Base-by-base conservation (phyloP, 2,113 vertebrate species). In the Osmerus eperlanus region DNA sequence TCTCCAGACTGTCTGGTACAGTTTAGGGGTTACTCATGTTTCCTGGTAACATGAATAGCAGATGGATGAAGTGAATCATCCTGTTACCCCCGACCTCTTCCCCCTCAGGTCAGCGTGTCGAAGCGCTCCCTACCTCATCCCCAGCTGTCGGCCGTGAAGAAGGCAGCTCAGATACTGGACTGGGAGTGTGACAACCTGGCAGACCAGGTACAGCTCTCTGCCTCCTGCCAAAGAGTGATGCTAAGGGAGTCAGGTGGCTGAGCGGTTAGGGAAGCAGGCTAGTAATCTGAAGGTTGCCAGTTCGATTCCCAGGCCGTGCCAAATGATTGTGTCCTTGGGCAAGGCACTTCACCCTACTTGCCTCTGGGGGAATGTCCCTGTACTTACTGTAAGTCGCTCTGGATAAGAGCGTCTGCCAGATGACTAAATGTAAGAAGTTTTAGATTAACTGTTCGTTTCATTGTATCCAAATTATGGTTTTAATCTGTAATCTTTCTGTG, bases 131-230 rank as follows among this genome's bases (percentile, higher is more conserved):
- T 0, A 15, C 4, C 25, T 68, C 51, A 32, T 2, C 28, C 56
- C 1, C 78, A 78, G 62, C 28, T 3, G 16, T 29, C 81, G 6
- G 67, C 80, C 0, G 2, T 21, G 3, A 84, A 62, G 73, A 82
- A 75, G 21, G 75, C 72, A 63, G 69, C 72, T 58, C 73, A 73
- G 8, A 89, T 89, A 25, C 59, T 90, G 1, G 77, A 87, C 65
- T 61, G 82, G 83, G 90, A 90, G 59, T 88, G 64, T 72, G 88
- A 90, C 47, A 89, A 90, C 70, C 79, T 90, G 0, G 89, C 89
- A n/a, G 79, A 86, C 69, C 87, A 90, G 89, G 90, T 91, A 86
- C 3, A 23, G 28, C 2, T 9, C 16, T 18, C 61, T 2, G 23
- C 25, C 9, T 19, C n/a, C 59, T 61, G 59, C 23, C 21, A 14